Evolutionary conservation across 1,140 invertebrate species (phyloP), one percentile per base, ranked within the genome.

Genomic region (Drosophila ohnishii): DNA sequence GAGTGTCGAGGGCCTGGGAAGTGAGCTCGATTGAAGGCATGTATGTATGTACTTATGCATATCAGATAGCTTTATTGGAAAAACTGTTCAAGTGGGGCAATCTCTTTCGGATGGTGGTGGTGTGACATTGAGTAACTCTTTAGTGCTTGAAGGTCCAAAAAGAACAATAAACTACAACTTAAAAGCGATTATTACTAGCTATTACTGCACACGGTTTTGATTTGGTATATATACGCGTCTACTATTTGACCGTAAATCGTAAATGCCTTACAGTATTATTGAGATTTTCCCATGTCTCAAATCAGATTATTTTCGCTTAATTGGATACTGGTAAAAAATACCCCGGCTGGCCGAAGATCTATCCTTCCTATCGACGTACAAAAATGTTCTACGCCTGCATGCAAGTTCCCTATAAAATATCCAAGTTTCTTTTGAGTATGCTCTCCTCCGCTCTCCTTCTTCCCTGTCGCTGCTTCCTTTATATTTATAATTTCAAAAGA

Each of bases 1-100:
- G 45, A 95, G 95, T 47, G 93, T 96, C 44, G 94, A 94, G 69
- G 90, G 84, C 22, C 65, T 91, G 44, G 85, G 85, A 16, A 84
- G 35, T 51, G 80, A 87, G 40, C 55, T 87, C 48, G 80, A 87
- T 22, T 86, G 39, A 60, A 30, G 25, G 0, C 25, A 11, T 35
- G 10, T 57, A 10, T 14, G 16, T 25, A 10, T 37, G 7, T 47
- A 39, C 50, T 77, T 73, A 78, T 59, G 42, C 42, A 63, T 60
- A 75, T 75, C 45, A 35, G 55, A 34, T 69, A 58, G 59, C 67
- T 75, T 78, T 70, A 76, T 77, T 75, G 77, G 40, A 35, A 40
- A 76, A 76, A 69, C 64, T 58, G 65, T 39, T 71, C 67, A 40
- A 30, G 62, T 53, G 44, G 50, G 58, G 22, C 37, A 64, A 58